These are phyloP conservation scores for Drosophila insularis DNA, from an alignment of 1,140 invertebrate genomes.

Conservation along the genomic window DNA sequence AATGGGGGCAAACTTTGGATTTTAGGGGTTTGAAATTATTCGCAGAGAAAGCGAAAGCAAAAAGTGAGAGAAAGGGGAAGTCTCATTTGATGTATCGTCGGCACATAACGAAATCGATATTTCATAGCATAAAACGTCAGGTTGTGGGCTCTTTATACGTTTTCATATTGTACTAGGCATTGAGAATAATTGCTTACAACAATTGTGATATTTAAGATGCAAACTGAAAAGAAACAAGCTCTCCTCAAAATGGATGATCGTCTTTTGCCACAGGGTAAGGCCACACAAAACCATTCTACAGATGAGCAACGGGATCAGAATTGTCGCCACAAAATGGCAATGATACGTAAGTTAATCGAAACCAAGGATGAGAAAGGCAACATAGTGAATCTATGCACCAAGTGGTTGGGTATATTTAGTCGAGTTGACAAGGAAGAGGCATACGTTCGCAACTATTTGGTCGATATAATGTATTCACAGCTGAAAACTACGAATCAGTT, in stretches of 20 bases:
- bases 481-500: not conserved
- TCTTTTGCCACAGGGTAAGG: too few relatives aligned
- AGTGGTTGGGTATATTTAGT: slow-evolving; percentile 31
- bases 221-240: not conserved
- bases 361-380: accelerated
- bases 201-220: not conserved
- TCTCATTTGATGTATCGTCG: not conserved
- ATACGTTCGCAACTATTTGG: slow-evolving; percentile 16
- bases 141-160: too few relatives aligned
- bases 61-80: too few relatives aligned
- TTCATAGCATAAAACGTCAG: too few relatives aligned
- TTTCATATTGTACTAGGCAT: not conserved
- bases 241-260: too few relatives aligned
- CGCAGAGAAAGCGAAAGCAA: too few relatives aligned
- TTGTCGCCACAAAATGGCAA: not conserved
- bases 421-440: slow-evolving; percentile 25
- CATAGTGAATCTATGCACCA: slow-evolving; percentile 2
- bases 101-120: not conserved
- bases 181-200: not conserved
- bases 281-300: not conserved
- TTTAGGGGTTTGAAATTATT: not conserved
- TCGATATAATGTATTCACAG: slow-evolving; percentile 22
- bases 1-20: not conserved
- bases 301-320: slow-evolving; percentile 13
- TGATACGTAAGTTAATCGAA: not conserved